Evolutionary conservation across 2,888 invertebrate species (phyloP).

Genomic region (Eulithis prunata): DNA sequence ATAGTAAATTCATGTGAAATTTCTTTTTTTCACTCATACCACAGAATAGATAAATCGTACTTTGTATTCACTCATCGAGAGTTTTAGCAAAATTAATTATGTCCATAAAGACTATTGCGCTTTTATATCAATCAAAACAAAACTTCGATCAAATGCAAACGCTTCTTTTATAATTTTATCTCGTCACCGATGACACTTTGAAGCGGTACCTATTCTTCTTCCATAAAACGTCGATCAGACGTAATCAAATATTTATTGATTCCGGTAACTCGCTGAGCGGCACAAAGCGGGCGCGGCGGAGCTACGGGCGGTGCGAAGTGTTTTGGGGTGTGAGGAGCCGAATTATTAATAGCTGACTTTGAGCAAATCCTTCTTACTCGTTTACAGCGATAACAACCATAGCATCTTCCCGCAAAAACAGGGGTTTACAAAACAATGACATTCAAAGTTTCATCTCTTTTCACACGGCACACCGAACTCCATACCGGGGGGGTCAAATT

Average conservation of each 20-base stretch:
- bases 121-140: no score
- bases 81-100: no score
- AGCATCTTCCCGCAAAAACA: background rate
- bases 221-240: constrained; percentile 51
- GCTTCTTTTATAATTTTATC: constrained; percentile 28
- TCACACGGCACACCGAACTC: background rate
- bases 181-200: constrained; percentile 44
- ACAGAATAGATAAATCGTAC: no score
- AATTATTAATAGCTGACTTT: constrained; percentile 58
- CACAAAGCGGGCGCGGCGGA: constrained; percentile 41
- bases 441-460: constrained; percentile 2
- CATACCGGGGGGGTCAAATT: background rate
- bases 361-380: constrained; percentile 42
- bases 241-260: constrained; percentile 65
- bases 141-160: constrained; percentile 1
- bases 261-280: constrained; percentile 59
- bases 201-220: constrained; percentile 38
- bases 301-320: constrained; percentile 32
- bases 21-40: no score
- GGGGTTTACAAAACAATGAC: background rate
- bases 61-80: no score
- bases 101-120: no score
- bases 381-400: constrained; percentile 37
- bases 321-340: constrained; percentile 49
- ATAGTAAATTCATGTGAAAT: no score